phyloP scores from a whole-genome alignment of 2,888 invertebrate species.

The Lutraria lutraria region DNA sequence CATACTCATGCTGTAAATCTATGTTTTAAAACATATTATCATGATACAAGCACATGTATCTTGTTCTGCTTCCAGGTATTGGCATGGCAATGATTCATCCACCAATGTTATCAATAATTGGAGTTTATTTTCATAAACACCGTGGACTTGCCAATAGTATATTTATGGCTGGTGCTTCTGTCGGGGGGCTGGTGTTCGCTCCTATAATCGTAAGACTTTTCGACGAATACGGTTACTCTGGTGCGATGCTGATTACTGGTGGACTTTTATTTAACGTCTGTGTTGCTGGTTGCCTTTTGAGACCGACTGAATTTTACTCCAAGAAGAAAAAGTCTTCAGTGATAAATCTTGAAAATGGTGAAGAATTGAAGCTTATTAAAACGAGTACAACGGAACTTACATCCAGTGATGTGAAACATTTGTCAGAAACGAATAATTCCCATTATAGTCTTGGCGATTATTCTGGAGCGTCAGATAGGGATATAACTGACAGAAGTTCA shows the following conservation, averaged over 20 bases:
- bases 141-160: constrained; percentile 64
- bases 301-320: constrained; percentile 47
- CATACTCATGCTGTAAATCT: too few relatives aligned
- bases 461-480: neutral
- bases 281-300: constrained; percentile 44
- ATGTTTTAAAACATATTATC: neutral
- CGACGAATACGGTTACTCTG: constrained; percentile 52
- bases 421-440: neutral
- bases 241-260: constrained; percentile 49
- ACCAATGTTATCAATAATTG: constrained; percentile 53
- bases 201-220: constrained; percentile 50
- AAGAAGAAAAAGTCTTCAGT: neutral
- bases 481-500: neutral
- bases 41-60: neutral
- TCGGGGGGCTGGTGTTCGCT: constrained; percentile 60
- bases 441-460: neutral
- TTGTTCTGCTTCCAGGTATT: constrained; percentile 37
- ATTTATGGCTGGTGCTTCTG: constrained; percentile 40
- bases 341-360: neutral
- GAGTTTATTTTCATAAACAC: constrained; percentile 60
- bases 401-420: neutral
- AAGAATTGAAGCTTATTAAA: neutral
- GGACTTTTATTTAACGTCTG: constrained; percentile 49
- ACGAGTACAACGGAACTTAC: neutral
- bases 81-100: constrained; percentile 52